Evolutionary conservation across 2,888 invertebrate species (phyloP).

Genomic region (Polia nebulosa): DNA sequence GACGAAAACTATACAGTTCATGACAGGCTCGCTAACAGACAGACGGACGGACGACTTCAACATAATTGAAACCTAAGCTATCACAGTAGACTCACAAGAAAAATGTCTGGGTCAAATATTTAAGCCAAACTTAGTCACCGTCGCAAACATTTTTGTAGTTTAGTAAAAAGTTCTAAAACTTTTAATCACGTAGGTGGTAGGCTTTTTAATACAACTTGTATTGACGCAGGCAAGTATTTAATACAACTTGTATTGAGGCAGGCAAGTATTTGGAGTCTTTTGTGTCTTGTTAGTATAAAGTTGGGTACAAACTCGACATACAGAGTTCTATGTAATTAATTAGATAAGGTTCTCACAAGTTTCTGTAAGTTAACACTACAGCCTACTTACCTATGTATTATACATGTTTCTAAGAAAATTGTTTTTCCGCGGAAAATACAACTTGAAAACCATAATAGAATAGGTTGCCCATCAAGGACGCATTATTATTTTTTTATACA

Average conservation of each 20-base stretch:
- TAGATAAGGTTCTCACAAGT: not conserved
- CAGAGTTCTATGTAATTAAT: not conserved
- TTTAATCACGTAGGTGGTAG: not conserved
- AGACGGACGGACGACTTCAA: too few species aligned
- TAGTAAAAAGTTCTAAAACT: not conserved
- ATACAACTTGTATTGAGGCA: not conserved
- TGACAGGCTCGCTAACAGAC: too few species aligned
- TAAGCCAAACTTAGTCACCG: constrained; percentile 7
- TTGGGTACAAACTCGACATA: not conserved
- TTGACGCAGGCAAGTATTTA: not conserved
- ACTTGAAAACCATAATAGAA: not conserved
- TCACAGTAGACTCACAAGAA: not conserved
- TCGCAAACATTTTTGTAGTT: constrained; percentile 15
- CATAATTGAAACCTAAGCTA: too few species aligned
- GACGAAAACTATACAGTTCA: too few species aligned
- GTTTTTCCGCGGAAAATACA: not conserved
- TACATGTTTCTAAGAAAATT: not conserved
- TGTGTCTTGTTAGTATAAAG: not conserved
- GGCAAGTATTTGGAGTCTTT: not conserved
- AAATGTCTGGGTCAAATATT: constrained; percentile 23
- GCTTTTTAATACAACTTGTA: constrained; percentile 8
- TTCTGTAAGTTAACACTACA: not conserved
- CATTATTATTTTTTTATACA: too few species aligned
- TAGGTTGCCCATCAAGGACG: not conserved
- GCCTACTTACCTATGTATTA: not conserved